Base-by-base conservation (phyloP, 1,140 invertebrate species). In the Latrodectus geometricus region DNA sequence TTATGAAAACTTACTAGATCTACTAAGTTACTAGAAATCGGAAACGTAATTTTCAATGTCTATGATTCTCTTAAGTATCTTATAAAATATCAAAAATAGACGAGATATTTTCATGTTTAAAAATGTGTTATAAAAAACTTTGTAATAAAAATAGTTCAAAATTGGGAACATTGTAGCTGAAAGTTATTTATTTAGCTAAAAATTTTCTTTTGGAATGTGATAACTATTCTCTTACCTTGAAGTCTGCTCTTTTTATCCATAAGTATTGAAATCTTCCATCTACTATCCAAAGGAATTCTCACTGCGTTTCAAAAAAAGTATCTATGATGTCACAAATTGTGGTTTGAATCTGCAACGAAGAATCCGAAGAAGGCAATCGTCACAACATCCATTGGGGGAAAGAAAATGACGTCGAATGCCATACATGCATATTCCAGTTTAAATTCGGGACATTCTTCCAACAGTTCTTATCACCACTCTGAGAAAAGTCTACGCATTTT, bases 171-270 rank as follows among this genome's bases (percentile, higher is more conserved):
- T 35, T 35, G 35, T 35, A 35, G 35, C 35, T 35, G 35, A 35
- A 35, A 35, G 35, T 5, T 35, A 35, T 35, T 35, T 35, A 3
- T 35, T 35, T 35, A 35, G 5, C 35, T 35, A 35, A 35, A 35
- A 35, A 3, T 5, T 35, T 35, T 35, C 35, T 1, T 1, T 35
- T 35, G 35, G 35, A 35, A 35, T 5, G n/a, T n/a, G 35, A 35
- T 35, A 35, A 35, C 1, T 3, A 35, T 35, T 35, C 35, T 35
- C 35, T 73, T 83, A 83, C 81, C 70, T 65, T 75, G 70, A 20
- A 49, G 54, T 49, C 48, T 74, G 15, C 14, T 7, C 23, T 8
- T 50, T 84, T 76, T 84, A 84, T 84, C 82, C 82, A 84, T 84
- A 84, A 52, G 82, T 84, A 23, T 48, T 9, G 15, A 83, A 11